Base-by-base conservation (phyloP, 2,888 invertebrate species). In the Chironomus tentans region DNA sequence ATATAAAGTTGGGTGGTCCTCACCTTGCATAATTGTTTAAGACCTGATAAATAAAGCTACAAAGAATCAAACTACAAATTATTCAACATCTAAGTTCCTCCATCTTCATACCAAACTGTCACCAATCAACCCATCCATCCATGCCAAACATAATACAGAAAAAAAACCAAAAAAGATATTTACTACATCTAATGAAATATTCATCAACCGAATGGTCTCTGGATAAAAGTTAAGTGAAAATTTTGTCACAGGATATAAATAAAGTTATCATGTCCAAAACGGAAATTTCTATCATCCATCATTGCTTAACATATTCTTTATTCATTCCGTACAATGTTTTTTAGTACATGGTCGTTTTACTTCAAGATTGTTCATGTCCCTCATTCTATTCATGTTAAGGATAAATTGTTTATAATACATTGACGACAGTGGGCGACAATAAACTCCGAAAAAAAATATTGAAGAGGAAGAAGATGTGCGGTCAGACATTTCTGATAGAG, bases 241-340 rank as follows among this genome's bases (percentile, higher is more conserved):
- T 68, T 74, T 68, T 74, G 65, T 74, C 74, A 74, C 74, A 38
- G 72, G 65, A 74, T 68, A 74, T 65, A 74, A 74, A 74, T 74
- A 74, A 74, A 74, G 65, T 68, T 74, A 74, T 74, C 65, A 68
- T 68, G 74, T 74, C 74, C 74, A 74, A 22, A 61, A 46, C 24
- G 74, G 74, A 74, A 74, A 38, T 18, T 47, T 68, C n/a, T 10
- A 18, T 74, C 74, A 74, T 74, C 24, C 38, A 68, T 74, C 74
- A 74, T 74, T 74, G 72, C 38, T 72, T 62, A 18, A 21, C 62
- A 21, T 56, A 18, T 22, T 62, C 12, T 22, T 62, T 62, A 62
- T 62, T 24, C 24, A 21, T 12, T 21, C 22, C 22, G 38, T 38
- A 38, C 65, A 62, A 12, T 62, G n/a, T 21, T 65, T 21, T 65